Evolutionary conservation across 2,113 vertebrate species (phyloP), one percentile per base, ranked within the genome.

Genomic region (Tachycineta bicolor): DNA sequence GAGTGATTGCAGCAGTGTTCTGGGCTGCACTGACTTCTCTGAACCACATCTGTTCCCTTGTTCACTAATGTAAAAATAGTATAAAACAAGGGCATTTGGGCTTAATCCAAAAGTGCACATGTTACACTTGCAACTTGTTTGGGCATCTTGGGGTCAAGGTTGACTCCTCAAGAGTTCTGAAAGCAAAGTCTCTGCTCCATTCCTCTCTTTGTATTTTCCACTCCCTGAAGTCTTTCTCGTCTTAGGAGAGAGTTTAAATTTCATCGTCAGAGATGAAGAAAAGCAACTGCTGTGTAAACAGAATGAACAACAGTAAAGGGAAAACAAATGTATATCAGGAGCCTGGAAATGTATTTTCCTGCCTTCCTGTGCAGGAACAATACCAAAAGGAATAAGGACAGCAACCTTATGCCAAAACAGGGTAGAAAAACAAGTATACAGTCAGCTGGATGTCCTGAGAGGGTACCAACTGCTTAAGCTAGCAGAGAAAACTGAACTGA

Each of bases 281-380:
- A 94, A 93, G 86, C 88, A 93, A 60, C 37, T 25, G 44, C 93
- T 93, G 44, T 96, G 90, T 95, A 93, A 95, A 92, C 85, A 95
- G 70, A 90, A 41, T 5, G 86, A 83, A 91, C 84, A 93, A 96
- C 91, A 94, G 43, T 89, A 76, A 76, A 91, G 28, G 70, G 80
- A 94, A 96, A 94, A 86, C 85, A 97, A 95, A 92, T 65, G 63
- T 55, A 53, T 89, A 86, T 60, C 86, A 75, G 86, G 92, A 93
- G 71, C 65, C 92, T 97, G 96, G 96, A 95, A 95, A 94, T 67
- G 60, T 89, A 73, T 82, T 95, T 95, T 78, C 90, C 88, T 96
- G 90, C 33, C 96, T 97, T 97, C 95, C 95, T 96, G 95, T 95
- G 90, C 34, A 83, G 95, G 71, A 96, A 94, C 93, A 97, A 95